Base-by-base conservation (phyloP, 2,797 vertebrate genomes). In the Lepidocolaptes lacrymiger region DNA sequence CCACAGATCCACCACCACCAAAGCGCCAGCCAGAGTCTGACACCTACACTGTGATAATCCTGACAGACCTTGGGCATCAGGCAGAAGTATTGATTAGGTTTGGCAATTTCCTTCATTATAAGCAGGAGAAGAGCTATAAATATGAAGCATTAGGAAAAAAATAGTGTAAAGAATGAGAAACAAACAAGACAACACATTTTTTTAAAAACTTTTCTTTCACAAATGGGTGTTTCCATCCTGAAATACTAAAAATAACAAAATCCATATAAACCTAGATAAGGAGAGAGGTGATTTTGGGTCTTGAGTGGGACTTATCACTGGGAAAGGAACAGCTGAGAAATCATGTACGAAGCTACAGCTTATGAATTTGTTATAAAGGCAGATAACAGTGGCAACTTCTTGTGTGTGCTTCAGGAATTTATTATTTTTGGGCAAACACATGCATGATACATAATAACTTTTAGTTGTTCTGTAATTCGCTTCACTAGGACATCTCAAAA, bases 331-430 rank as follows among this genome's bases (percentile, higher is more conserved):
- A 73, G 67, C 62, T 82, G 85, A 92, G 73, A 85, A 86, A 79
- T 88, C 76, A 56, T 62, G 77, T 90, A 56, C 44, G 69, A 26
- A 0, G 27, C 88, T 91, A 71, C 87, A 93, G 83, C 93, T 94
- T 95, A 95, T 96, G 94, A 95, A 96, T 96, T 96, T 96, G 89
- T 95, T 86, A 93, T 94, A 94, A 95, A 96, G 86, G 68, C 12
- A 93, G 87, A 66, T 1, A 23, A 52, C 41, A 88, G 52, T 54
- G 48, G 41, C 73, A 96, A 94, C 91, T 94, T 83, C 91, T 81
- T 69, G 52, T 48, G 63, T 76, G 88, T 86, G 91, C 88, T 83
- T 64, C 83, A 63, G 85, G 77, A 93, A 95, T 94, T 90, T 91
- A 94, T 94, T 95, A 94, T 95, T 97, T 95, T 94, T 95, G 90